Base-by-base conservation (phyloP, 2,888 invertebrate species). In the Patella pellucida region DNA sequence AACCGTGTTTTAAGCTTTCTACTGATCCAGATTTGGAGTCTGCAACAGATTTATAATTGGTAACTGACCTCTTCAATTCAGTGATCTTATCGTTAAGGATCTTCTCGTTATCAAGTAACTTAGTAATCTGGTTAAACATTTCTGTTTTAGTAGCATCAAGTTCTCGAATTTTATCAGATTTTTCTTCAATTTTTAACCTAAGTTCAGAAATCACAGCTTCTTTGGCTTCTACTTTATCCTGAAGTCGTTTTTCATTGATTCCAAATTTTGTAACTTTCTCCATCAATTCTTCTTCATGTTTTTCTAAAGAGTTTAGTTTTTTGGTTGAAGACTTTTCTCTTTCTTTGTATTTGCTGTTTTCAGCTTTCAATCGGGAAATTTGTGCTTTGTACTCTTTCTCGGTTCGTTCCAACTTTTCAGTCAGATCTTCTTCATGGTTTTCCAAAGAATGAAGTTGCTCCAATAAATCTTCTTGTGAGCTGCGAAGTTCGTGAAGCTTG, bases 361-460 rank as follows among this genome's bases (percentile, higher is more conserved):
- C 79, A 73, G 76, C 71, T 76, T 76, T 78, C 71, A 76, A 76
- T 76, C 76, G 52, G 14, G 68, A 70, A 56, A 23, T 68, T 56
- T 51, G 15, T 41, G 69, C 68, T 54, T 54, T 62, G 52, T 15
- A 9, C 27, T 19, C 62, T 14, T 23, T 56, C 52, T 83, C 81
- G 19, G 79, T 79, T 54, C 78, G 75, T 62, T 80, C 80, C 41
- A 84, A 75, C 62, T 75, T 72, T 62, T 81, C 79, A 69, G 79
- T 79, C 73, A 82, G 74, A 27, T 77, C 77, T 74, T 78, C 76
- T 52, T 79, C 80, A 50, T 80, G 78, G 71, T 76, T 76, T 67
- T 87, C 86, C 84, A 87, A 82, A 12, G 85, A 85, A 71, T 85
- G 85, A 69, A 87, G 77, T 68, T 82, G 83, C 56, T 85, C 85